Conservation (phyloP, 2,888 invertebrate genomes). For the Oscheius myriophilus region DNA sequence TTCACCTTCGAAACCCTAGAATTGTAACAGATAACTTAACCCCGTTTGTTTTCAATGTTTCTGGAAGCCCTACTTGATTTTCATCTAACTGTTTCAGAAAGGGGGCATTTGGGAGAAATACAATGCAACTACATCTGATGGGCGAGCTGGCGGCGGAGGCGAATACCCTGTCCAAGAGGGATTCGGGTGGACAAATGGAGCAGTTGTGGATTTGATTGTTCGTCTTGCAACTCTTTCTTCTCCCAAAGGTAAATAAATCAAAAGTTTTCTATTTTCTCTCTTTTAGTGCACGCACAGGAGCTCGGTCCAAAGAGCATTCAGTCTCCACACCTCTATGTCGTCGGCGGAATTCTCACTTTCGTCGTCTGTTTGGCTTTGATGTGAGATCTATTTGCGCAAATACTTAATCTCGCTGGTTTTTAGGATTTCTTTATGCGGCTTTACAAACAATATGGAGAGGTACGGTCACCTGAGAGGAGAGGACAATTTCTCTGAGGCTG, state of each 20-base stretch:
- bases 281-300: neutral
- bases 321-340: slow-evolving; percentile 18
- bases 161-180: slow-evolving; percentile 57
- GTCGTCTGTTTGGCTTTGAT: slow-evolving; percentile 13
- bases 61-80: too few relatives aligned
- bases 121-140: slow-evolving; percentile 54
- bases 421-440: slow-evolving; percentile 21
- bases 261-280: neutral
- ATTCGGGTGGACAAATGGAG: slow-evolving; percentile 68
- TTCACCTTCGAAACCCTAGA: too few relatives aligned
- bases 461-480: slow-evolving; percentile 25
- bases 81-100: slow-evolving; percentile 23
- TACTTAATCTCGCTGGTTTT: slow-evolving; percentile 13
- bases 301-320: too few relatives aligned
- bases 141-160: slow-evolving; percentile 46
- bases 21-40: too few relatives aligned
- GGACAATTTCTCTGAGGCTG: neutral
- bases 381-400: slow-evolving; percentile 18
- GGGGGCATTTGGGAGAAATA: slow-evolving; percentile 61
- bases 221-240: neutral
- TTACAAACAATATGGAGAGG: slow-evolving; percentile 17
- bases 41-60: too few relatives aligned
- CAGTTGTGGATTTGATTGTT: slow-evolving; percentile 57
- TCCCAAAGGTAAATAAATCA: too few relatives aligned
- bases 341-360: slow-evolving; percentile 20